These are phyloP conservation scores for Danaus plexippus DNA, from an alignment of 1,140 invertebrate species.

Conservation along the genomic window DNA sequence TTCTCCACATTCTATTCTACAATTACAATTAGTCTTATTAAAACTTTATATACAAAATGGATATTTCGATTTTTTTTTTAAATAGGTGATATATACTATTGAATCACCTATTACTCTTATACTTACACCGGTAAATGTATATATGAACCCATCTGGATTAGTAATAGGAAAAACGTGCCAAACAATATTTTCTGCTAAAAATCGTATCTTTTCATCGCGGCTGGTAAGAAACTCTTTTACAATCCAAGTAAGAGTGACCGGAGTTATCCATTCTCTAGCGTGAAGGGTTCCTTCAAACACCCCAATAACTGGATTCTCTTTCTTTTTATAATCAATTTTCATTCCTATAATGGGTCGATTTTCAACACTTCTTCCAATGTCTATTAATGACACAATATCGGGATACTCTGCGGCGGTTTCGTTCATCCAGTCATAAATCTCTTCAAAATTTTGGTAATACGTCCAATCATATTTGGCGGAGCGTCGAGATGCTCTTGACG, in stretches of 20 bases:
- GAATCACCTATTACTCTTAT: neutral
- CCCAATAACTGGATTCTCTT: slow-evolving; percentile 22
- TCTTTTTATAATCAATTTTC: slow-evolving; percentile 29
- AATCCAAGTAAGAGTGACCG: slow-evolving; percentile 30
- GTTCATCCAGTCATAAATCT: slow-evolving; percentile 67
- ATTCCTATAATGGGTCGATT: slow-evolving; percentile 27
- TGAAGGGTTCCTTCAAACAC: slow-evolving; percentile 31
- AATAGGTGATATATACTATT: neutral
- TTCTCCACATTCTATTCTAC: slow-evolving; percentile 37
- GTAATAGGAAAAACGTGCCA: slow-evolving; percentile 34
- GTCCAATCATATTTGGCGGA: slow-evolving; percentile 45
- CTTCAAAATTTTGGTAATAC: slow-evolving; percentile 58
- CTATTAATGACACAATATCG: slow-evolving; percentile 23
- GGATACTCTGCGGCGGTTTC: slow-evolving; percentile 31
- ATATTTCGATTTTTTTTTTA: neutral
- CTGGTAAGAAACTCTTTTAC: slow-evolving; percentile 34
- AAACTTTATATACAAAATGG: neutral
- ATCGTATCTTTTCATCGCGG: slow-evolving; percentile 21
- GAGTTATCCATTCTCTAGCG: slow-evolving; percentile 34
- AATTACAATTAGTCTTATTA: slow-evolving; percentile 7
- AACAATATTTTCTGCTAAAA: slow-evolving; percentile 29
- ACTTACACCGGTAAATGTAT: slow-evolving; percentile 31
- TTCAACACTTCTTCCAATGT: slow-evolving; percentile 26
- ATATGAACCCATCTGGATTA: slow-evolving; percentile 30
- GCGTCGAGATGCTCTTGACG: slow-evolving; percentile 14